phyloP scores from a whole-genome alignment of 2,888 invertebrate species.

The Cephus sareptanus region DNA sequence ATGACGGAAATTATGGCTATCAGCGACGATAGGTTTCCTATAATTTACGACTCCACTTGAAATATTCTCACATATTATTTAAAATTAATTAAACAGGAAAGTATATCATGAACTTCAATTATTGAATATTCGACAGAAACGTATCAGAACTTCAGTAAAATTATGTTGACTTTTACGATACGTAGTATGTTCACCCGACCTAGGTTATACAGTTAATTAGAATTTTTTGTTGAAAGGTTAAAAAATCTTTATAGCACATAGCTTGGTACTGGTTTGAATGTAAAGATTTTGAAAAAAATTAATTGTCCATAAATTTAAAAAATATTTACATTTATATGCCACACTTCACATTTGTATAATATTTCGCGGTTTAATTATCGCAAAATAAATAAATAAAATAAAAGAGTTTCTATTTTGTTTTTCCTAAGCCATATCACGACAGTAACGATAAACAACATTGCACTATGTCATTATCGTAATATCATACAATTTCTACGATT shows the following conservation, averaged over 20 bases:
- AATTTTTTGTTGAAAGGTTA: neutral
- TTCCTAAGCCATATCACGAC: neutral
- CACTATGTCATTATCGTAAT: neutral
- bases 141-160: neutral
- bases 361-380: neutral
- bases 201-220: neutral
- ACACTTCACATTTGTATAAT: neutral
- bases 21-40: neutral
- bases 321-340: neutral
- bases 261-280: neutral
- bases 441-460: neutral
- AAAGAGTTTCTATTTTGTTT: neutral
- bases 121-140: neutral
- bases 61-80: neutral
- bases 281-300: neutral
- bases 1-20: no score
- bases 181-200: neutral
- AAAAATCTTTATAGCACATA: neutral
- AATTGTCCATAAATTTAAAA: neutral
- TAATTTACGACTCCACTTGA: neutral
- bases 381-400: neutral
- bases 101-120: neutral
- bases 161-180: neutral
- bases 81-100: neutral
- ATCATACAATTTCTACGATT: neutral